Conservation (phyloP, 2,113 vertebrate genomes). For the Corythaeola cristata region DNA sequence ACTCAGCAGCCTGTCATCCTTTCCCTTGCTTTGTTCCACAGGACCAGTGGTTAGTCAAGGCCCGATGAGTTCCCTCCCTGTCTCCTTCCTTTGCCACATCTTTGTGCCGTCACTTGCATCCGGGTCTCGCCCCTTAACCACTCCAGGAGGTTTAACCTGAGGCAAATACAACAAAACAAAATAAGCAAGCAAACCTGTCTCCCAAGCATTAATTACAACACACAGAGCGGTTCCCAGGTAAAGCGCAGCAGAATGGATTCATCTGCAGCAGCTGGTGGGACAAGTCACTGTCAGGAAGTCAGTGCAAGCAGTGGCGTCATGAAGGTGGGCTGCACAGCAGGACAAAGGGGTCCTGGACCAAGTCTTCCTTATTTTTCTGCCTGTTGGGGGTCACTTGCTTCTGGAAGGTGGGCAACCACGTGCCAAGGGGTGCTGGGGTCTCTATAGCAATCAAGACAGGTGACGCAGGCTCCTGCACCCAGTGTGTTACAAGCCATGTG, state of each 20-base stretch:
- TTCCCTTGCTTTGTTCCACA: conserved; percentile 11
- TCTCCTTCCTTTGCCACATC: conserved; percentile 44
- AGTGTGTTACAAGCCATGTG: background rate
- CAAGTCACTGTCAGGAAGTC: background rate
- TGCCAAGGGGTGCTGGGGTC: background rate
- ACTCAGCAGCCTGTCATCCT: conserved; percentile 39
- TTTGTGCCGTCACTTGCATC: conserved; percentile 24
- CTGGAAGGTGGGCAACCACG: background rate
- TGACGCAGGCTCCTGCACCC: background rate
- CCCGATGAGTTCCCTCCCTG: background rate
- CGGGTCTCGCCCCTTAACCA: conserved; percentile 36
- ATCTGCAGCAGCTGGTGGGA: background rate
- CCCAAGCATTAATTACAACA: background rate
- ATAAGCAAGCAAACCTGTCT: conserved; percentile 33
- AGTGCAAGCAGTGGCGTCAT: background rate
- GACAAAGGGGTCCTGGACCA: background rate
- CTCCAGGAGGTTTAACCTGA: conserved; percentile 39
- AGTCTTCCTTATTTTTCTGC: background rate
- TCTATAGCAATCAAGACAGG: background rate
- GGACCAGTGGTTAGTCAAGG: background rate
- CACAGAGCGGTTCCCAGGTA: background rate
- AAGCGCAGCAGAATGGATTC: background rate
- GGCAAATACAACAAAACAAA: conserved; percentile 22
- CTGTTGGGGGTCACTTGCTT: background rate
- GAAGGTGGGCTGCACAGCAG: background rate